Evolutionary conservation across 1,140 invertebrate species (phyloP).

Genomic region (Oryctes rhinoceros): DNA sequence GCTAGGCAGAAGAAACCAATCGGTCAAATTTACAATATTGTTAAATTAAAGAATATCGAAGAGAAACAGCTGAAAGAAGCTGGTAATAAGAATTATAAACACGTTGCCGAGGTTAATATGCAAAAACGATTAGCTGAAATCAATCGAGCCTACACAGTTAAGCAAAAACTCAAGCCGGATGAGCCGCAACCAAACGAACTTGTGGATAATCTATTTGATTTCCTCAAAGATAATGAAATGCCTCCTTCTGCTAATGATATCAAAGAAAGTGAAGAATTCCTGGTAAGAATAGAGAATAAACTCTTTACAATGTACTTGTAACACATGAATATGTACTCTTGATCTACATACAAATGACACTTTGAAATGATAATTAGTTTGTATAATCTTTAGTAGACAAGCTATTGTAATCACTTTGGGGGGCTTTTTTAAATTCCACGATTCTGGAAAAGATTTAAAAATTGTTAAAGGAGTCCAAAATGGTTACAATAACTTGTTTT

Average conservation of each 20-base stretch:
- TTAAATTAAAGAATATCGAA: constrained; percentile 67
- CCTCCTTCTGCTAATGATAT: constrained; percentile 57
- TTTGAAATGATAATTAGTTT: not conserved
- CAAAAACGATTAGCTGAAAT: constrained; percentile 73
- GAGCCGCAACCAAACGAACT: constrained; percentile 67
- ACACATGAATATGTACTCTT: not conserved
- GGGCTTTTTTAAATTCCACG: too few species aligned
- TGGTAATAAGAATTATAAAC: constrained; percentile 71
- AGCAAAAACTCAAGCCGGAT: constrained; percentile 59
- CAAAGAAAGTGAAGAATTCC: constrained; percentile 45
- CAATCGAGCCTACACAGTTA: constrained; percentile 63
- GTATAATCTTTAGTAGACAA: not conserved
- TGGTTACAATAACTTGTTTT: not conserved
- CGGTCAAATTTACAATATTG: constrained; percentile 63
- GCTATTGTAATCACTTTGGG: not conserved
- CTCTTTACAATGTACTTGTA: constrained; percentile 23
- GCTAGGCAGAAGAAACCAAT: constrained; percentile 64
- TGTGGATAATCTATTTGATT: constrained; percentile 68
- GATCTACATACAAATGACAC: not conserved
- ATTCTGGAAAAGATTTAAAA: too few species aligned
- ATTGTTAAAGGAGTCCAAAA: not conserved
- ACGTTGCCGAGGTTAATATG: constrained; percentile 75
- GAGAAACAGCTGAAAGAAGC: constrained; percentile 70
- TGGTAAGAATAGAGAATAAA: constrained; percentile 45
- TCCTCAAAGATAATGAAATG: constrained; percentile 64